Percentiles rank a stretch among this genome's conserved stretches.
phyloP scores from a whole-genome alignment of 37 sponge, comb jelly and placozoan species.

The Halisarca cf. caerulea region DNA sequence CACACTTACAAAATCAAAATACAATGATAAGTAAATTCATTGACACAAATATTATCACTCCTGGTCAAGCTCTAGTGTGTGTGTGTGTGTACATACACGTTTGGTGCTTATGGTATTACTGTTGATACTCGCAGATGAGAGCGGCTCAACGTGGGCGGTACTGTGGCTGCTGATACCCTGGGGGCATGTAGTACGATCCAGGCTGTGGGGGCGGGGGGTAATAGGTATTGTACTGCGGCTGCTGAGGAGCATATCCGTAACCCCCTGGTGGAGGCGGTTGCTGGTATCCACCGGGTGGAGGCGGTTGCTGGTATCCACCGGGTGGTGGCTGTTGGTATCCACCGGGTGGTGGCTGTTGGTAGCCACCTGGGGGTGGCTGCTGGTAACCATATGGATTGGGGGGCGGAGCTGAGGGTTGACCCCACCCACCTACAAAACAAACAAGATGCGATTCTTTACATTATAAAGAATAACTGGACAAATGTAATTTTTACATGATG shows the following conservation, averaged over 20 bases:
- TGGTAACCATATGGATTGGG: slow-evolving; percentile 28
- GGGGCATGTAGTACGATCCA: slow-evolving; percentile 13
- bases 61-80: not conserved
- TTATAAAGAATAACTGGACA: too few species aligned
- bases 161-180: not conserved
- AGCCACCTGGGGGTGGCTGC: not conserved
- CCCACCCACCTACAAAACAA: not conserved
- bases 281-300: not conserved
- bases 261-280: not conserved
- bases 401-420: slow-evolving; percentile 39
- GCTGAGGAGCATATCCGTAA: slow-evolving; percentile 28
- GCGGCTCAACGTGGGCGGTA: not conserved
- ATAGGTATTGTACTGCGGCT: slow-evolving; percentile 23
- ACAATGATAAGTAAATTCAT: not conserved
- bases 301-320: not conserved
- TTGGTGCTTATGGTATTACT: not conserved
- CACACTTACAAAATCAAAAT: not conserved
- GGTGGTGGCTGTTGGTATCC: slow-evolving; percentile 25
- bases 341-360: slow-evolving; percentile 29
- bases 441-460: not conserved
- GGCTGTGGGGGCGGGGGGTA: slow-evolving; percentile 13
- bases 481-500: too few species aligned
- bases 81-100: not conserved
- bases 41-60: not conserved
- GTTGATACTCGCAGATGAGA: too few species aligned